Base-by-base conservation (phyloP, 2,113 vertebrate species). In the Upupa epops region DNA sequence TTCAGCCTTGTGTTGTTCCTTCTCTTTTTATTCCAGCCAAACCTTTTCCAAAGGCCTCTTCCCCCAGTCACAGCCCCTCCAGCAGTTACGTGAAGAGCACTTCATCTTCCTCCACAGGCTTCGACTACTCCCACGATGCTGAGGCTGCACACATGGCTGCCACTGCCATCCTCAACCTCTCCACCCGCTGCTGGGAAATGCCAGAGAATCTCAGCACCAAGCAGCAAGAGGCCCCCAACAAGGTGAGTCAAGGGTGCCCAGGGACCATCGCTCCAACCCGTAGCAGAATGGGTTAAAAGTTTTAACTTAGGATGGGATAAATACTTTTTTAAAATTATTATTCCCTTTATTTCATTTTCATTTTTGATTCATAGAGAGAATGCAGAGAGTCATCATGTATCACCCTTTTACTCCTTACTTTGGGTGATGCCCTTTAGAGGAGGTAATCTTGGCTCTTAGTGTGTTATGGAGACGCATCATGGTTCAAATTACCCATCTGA, bases 131-230 rank as follows among this genome's bases (percentile, higher is more conserved):
- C 58, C 99, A 99, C 0, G 99, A 99, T 0, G 99, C 98, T 0
- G 99, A 99, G 97, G 99, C 99, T 2, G 99, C 99, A 0, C 99
- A 99, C 97, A 99, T 99, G 99, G 99, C 99, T 0, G 99, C 99
- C 94, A 99, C 99, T 0, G 99, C 99, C 96, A 99, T 99, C 97
- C 97, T 99, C 90, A 99, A 99, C 97, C 98, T 99, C 94, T 99
- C 99, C 80, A 99, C 99, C 0, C 98, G 99, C 89, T 99, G 99
- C 97, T 99, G 99, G 99, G 99, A 99, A 91, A 99, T 98, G 97
- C 99, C 99, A 0, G 99, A 99, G 95, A 99, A 99, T 96, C 99
- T 99, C 93, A 99, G 99, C 97, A 99, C 98, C 63, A 99, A 98
- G 95, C 97, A 98, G 13, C 98, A 98, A 61, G 98, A 99, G 17